phyloP scores from a whole-genome alignment of 2,888 invertebrate genomes.

The Augiades crinisus region DNA sequence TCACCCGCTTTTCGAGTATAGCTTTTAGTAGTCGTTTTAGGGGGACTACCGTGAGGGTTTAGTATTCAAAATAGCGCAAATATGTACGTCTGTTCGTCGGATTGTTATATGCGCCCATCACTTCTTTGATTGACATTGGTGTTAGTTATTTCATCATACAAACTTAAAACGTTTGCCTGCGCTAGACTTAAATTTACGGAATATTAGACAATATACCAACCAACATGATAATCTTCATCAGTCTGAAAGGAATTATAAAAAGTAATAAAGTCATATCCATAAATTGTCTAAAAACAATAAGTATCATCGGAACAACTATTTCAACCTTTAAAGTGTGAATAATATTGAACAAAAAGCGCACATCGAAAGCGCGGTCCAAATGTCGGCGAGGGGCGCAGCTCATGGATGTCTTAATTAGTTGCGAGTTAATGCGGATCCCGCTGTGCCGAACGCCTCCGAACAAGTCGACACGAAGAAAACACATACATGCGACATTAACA shows the following conservation, averaged over 20 bases:
- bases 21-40: background rate
- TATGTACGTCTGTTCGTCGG: background rate
- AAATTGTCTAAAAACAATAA: no score
- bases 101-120: no score
- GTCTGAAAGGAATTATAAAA: no score
- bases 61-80: background rate
- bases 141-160: no score
- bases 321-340: background rate
- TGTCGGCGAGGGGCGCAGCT: background rate
- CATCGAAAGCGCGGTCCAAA: background rate
- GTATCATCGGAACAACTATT: no score
- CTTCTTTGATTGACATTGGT: no score
- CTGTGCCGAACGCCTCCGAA: background rate
- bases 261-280: no score
- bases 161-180: no score
- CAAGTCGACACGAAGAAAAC: conserved; percentile 5
- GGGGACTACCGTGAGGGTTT: no score
- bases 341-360: background rate
- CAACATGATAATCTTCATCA: no score
- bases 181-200: no score
- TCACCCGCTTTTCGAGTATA: background rate
- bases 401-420: conserved; percentile 7
- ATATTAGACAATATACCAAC: no score
- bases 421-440: conserved; percentile 3
- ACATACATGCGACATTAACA: background rate